Percentiles rank a stretch among this genome's conserved stretches.
These are phyloP conservation scores for Bombus vancouverensis DNA, from an alignment of 1,140 invertebrate species.

Conservation along the genomic window DNA sequence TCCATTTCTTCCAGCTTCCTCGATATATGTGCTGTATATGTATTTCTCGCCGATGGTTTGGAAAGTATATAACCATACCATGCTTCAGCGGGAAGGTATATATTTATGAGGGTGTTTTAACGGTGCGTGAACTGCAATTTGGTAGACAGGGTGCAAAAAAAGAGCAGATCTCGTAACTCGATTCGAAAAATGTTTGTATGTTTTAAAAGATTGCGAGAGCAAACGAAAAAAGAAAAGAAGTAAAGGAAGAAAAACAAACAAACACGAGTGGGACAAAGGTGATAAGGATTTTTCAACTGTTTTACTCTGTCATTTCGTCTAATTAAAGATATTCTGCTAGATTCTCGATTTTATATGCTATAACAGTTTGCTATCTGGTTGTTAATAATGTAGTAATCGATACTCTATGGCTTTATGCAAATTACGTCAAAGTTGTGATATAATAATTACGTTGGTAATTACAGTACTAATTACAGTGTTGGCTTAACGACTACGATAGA, in stretches of 20 bases:
- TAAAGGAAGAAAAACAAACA: too few species aligned
- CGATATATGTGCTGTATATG: background rate
- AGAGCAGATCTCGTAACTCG: too few species aligned
- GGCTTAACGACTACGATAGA: background rate
- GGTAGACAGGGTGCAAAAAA: too few species aligned
- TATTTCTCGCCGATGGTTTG: too few species aligned
- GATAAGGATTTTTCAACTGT: background rate
- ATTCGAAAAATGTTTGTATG: too few species aligned
- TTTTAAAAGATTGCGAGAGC: too few species aligned
- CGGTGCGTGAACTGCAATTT: too few species aligned
- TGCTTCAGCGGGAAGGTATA: too few species aligned
- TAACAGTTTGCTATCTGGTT: background rate
- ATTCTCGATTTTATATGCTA: background rate
- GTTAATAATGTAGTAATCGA: background rate
- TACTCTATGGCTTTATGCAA: background rate
- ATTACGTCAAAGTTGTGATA: background rate
- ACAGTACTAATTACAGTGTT: background rate
- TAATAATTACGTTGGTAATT: slow-evolving; percentile 12
- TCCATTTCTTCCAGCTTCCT: background rate
- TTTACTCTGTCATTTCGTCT: background rate
- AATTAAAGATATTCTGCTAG: background rate
- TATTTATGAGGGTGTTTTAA: too few species aligned
- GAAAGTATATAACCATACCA: too few species aligned
- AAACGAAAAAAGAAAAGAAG: too few species aligned
- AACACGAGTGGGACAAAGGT: too few species aligned